Base-by-base conservation (phyloP, 2,113 vertebrate genomes). In the Callopanchax toddi region DNA sequence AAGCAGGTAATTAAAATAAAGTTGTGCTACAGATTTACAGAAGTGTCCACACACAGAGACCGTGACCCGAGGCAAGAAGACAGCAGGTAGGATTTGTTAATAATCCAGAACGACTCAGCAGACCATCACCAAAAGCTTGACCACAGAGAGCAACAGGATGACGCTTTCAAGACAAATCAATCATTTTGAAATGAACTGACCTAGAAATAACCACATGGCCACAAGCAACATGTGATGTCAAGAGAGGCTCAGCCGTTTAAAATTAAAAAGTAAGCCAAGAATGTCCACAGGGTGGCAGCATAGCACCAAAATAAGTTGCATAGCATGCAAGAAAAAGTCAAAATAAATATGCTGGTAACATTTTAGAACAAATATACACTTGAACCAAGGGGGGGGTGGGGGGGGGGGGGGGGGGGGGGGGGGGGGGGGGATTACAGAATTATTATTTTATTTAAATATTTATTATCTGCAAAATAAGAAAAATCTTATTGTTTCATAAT, bases 281-380 rank as follows among this genome's bases (percentile, higher is more conserved):
- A 0, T 22, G n/a, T 44, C 83, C 87, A 89, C 54, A 67, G 46
- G 77, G 59, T 70, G 86, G 78, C 32, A 85, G 75, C 75, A 86
- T 48, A 74, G 45, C 23, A 46, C 49, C 42, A 67, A 13, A 51
- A 32, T n/a, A 15, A 6, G 13, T 32, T 20, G 3, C 11, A 20
- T 6, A 32, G 11, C 11, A 1, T 15, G 32, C 16, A n/a, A n/a
- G 0, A 43, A n/a, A 7, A 5, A 43, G 5, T 8, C 40, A 32
- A 32, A 32, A 32, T 32, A 32, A 29, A 29, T 7, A 29, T 29
- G 26, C 4, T 7, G 4, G 4, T 29, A 29, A 7, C n/a, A n/a
- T 29, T 29, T 2, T 7, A 29, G 26, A 29, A 29, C 26, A 4
- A 29, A 29, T 32, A 32, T 32, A 6, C 29, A 32, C 6, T 6